A percentile compares a stretch with the other conserved stretches of the same genome.
These are phyloP conservation scores for Eulemur coronatus DNA, from an alignment of 2,797 vertebrate genomes.

Conservation along the genomic window DNA sequence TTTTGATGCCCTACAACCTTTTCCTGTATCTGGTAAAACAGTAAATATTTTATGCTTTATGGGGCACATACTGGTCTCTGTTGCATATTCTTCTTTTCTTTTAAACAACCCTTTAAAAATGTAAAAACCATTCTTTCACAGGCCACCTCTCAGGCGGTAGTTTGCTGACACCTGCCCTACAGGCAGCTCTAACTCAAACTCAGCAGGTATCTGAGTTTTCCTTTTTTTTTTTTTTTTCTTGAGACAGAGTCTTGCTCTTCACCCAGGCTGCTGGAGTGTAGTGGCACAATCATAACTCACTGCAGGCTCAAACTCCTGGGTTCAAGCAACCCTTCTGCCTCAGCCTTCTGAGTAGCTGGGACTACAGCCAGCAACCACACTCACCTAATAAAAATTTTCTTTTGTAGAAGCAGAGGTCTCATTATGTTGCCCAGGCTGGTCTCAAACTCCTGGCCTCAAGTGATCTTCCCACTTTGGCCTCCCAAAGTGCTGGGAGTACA, in stretches of 20 bases:
- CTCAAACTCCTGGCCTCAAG: not conserved
- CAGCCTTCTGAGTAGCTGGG: no score
- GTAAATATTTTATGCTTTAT: not conserved
- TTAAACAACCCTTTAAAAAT: not conserved
- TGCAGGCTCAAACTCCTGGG: no score
- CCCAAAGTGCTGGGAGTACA: not conserved
- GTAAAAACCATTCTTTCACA: not conserved
- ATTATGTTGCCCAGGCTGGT: not conserved
- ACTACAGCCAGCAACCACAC: not conserved
- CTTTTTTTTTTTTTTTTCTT: not conserved
- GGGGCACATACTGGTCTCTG: not conserved
- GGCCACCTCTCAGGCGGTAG: not conserved
- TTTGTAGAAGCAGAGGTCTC: not conserved
- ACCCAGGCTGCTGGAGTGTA: no score
- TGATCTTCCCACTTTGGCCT: not conserved
- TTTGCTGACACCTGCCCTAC: not conserved
- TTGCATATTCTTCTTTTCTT: not conserved
- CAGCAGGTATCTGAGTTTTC: slow-evolving; percentile 5
- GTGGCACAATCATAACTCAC: no score
- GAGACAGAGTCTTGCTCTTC: no score
- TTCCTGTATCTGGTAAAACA: not conserved
- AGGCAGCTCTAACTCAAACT: not conserved
- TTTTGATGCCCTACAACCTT: not conserved
- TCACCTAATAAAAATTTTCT: not conserved
- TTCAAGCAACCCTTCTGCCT: no score